Base-by-base conservation (phyloP, 1,140 invertebrate species). In the Drosophila aff. region DNA sequence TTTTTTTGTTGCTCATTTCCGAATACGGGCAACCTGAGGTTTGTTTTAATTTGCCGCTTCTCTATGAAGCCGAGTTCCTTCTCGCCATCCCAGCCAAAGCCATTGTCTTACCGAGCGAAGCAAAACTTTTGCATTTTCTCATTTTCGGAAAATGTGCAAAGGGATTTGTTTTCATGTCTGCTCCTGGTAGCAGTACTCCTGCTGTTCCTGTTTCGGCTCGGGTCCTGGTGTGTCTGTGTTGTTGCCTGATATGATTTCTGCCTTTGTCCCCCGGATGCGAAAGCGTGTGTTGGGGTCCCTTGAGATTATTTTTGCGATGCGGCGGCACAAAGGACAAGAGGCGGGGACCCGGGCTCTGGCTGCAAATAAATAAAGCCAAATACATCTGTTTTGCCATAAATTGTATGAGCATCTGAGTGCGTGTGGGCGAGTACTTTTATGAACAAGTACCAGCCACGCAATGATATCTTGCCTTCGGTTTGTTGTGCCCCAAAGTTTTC, bases 71-170 rank as follows among this genome's bases (percentile, higher is more conserved):
- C 41, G 41, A 44, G 31, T 23, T 44, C 43, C 62, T 40, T n/a
- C 16, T 16, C 31, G 28, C 26, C 28, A 50, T 33, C n/a, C 58
- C 52, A 41, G 26, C 52, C 59, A 74, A 41, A 55, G 18, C 68
- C 81, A 87, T 89, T 89, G 85, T 85, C 79, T 85, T 87, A 67
- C 85, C 53, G 58, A 81, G 47, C 49, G 69, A 75, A 69, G 85
- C 52, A 85, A 90, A 89, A 90, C 85, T 90, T 90, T 90, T 77
- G 86, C 85, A 90, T 90, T 90, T 90, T 90, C 85, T 90, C 85
- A 90, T 90, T 90, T 90, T 90, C 85, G 52, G 85, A 90, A 90
- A 90, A 90, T 90, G 86, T 90, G 85, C 85, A 90, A 91, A 90
- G 85, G 85, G 85, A 90, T 90, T 90, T 90, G 85, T 85, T 85